Conservation (phyloP, 2,888 invertebrate species). For the Tetranychus piercei region DNA sequence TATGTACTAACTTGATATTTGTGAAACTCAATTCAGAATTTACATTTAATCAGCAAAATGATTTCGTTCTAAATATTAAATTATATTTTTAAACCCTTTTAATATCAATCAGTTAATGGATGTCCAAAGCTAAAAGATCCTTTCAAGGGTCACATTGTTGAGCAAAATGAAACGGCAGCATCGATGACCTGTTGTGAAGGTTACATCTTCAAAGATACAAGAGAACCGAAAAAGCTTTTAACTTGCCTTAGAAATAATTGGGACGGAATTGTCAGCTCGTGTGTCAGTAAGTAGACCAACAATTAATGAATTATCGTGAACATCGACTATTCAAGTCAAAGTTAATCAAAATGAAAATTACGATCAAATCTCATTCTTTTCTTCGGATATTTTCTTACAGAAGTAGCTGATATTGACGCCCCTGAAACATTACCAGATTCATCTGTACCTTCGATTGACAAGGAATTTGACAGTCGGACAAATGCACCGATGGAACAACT, state of each 20-base stretch:
- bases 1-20: not conserved
- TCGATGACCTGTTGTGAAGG: conserved; percentile 1
- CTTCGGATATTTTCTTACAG: not conserved
- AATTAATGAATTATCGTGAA: not conserved
- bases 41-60: not conserved
- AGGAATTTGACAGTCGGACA: not conserved
- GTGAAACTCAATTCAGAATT: not conserved
- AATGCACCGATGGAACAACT: not conserved
- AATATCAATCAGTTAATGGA: not conserved
- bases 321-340: too few relatives aligned
- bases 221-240: not conserved
- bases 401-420: not conserved
- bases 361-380: not conserved
- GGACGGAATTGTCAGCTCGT: not conserved
- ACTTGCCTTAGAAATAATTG: not conserved
- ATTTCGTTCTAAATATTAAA: not conserved
- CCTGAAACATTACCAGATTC: not conserved
- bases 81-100: not conserved
- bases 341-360: too few relatives aligned
- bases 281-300: not conserved
- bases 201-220: conserved; percentile 3
- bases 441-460: not conserved
- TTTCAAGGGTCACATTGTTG: conserved; percentile 4
- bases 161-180: not conserved
- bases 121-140: not conserved